These are phyloP conservation scores for Drosophila navojoa DNA, from an alignment of 1,140 invertebrate genomes.

Conservation along the genomic window DNA sequence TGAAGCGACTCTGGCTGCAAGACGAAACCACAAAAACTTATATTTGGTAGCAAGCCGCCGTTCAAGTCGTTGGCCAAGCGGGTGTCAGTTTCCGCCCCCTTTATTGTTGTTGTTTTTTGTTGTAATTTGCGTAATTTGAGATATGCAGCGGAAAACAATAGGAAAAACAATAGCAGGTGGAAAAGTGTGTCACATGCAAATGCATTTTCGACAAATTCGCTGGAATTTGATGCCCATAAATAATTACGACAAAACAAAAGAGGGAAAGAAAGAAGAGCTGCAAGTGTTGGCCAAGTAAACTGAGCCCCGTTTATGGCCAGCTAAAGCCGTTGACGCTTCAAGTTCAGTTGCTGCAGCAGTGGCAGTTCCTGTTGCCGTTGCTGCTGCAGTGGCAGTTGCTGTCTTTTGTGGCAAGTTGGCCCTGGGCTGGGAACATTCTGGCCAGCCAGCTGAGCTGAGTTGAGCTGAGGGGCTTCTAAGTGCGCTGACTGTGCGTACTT, in stretches of 20 bases:
- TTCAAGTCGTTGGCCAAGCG: conserved; percentile 23
- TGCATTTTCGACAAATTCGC: conserved; percentile 50
- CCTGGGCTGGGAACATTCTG: conserved; percentile 1
- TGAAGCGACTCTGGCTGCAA: conserved; percentile 13
- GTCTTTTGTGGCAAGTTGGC: conserved; percentile 36
- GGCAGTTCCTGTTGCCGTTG: conserved; percentile 20
- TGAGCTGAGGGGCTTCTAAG: conserved; percentile 16
- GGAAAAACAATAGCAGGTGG: conserved; percentile 44
- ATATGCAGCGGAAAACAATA: conserved; percentile 53
- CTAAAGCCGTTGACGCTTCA: conserved; percentile 53
- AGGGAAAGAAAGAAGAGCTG: not conserved
- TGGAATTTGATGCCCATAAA: conserved; percentile 78
- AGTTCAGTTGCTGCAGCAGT: conserved; percentile 54
- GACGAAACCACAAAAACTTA: not conserved
- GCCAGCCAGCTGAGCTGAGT: not conserved
- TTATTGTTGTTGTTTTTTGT: conserved; percentile 9
- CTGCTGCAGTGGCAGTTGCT: conserved; percentile 34
- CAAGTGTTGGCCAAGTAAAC: conserved; percentile 34
- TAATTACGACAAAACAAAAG: conserved; percentile 7
- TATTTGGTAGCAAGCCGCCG: not conserved
- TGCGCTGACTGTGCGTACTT: conserved; percentile 18
- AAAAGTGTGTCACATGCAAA: conserved; percentile 79
- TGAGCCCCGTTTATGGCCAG: conserved; percentile 56
- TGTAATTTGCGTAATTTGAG: conserved; percentile 66
- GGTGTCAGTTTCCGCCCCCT: conserved; percentile 67